Evolutionary conservation across 2,113 vertebrate species (phyloP).

Genomic region (Ardeotis arabs): DNA sequence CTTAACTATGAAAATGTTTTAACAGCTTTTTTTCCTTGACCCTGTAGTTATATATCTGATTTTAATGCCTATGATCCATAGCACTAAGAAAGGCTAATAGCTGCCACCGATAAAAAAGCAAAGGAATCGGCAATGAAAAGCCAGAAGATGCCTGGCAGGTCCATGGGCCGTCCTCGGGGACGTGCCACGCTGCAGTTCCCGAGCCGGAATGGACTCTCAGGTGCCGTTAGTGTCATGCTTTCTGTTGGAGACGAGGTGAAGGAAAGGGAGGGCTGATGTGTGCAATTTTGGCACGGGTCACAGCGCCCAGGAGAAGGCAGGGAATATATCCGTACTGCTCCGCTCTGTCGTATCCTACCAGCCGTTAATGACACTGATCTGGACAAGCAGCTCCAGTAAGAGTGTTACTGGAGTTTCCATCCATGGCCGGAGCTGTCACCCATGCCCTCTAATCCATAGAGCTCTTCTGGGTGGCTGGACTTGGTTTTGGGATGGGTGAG

Average conservation of each 20-base stretch:
- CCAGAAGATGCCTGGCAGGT: background rate
- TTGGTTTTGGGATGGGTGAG: background rate
- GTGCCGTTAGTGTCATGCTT: background rate
- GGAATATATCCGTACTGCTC: background rate
- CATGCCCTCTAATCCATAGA: background rate
- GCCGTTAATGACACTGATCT: background rate
- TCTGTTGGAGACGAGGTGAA: background rate
- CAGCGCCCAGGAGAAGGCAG: background rate
- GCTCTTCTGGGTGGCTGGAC: background rate
- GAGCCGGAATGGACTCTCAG: background rate
- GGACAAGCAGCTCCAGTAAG: background rate
- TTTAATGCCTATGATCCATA: background rate
- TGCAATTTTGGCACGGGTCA: background rate
- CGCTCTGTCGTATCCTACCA: rapidly evolving
- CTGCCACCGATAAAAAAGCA: background rate
- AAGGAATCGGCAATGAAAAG: background rate
- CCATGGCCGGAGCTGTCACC: background rate
- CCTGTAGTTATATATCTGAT: background rate
- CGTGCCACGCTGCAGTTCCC: background rate
- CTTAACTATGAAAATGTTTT: background rate
- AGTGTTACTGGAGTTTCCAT: background rate
- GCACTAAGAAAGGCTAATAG: background rate
- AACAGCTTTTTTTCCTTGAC: background rate
- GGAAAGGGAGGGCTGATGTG: background rate
- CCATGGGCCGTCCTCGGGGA: background rate